Percentiles rank a stretch among this genome's conserved stretches.
phyloP scores from a whole-genome alignment of 2,888 invertebrate species.

The Herminia tarsipennalis region DNA sequence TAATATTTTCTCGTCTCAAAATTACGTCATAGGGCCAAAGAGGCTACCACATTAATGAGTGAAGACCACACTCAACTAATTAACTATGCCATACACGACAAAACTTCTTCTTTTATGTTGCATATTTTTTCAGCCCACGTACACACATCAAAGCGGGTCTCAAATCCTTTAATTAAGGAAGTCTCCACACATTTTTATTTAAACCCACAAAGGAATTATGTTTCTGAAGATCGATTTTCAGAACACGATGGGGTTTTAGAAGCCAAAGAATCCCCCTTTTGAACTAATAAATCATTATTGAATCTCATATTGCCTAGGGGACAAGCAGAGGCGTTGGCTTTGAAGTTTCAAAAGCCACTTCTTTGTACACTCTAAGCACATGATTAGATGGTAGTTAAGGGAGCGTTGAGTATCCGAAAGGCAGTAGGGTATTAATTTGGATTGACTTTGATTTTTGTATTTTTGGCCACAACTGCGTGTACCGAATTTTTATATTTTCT shows the following conservation, averaged over 20 bases:
- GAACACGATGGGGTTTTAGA: constrained; percentile 40
- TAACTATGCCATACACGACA: neutral
- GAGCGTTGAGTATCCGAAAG: constrained; percentile 29
- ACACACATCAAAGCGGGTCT: constrained; percentile 37
- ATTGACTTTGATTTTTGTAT: constrained; percentile 45
- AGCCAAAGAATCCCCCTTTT: constrained; percentile 57
- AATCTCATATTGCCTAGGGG: constrained; percentile 46
- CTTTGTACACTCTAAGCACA: constrained; percentile 66
- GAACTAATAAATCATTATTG: constrained; percentile 72
- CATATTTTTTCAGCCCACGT: constrained; percentile 24
- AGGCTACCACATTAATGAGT: too few relatives aligned
- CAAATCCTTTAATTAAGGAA: constrained; percentile 51
- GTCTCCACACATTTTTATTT: constrained; percentile 47
- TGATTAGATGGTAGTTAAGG: constrained; percentile 73
- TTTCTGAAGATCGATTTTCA: constrained; percentile 32
- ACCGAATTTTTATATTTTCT: too few relatives aligned
- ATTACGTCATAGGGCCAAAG: too few relatives aligned
- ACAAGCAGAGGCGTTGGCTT: constrained; percentile 56
- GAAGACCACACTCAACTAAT: neutral
- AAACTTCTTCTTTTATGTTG: neutral
- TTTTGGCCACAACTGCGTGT: too few relatives aligned
- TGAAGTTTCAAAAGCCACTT: constrained; percentile 78
- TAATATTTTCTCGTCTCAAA: too few relatives aligned
- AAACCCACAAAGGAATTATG: constrained; percentile 48
- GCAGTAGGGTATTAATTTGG: constrained; percentile 58